Percentiles rank a stretch among this genome's conserved stretches.
Evolutionary conservation across 2,797 vertebrate genomes (phyloP).

Genomic region (Triplophysa bombifrons): DNA sequence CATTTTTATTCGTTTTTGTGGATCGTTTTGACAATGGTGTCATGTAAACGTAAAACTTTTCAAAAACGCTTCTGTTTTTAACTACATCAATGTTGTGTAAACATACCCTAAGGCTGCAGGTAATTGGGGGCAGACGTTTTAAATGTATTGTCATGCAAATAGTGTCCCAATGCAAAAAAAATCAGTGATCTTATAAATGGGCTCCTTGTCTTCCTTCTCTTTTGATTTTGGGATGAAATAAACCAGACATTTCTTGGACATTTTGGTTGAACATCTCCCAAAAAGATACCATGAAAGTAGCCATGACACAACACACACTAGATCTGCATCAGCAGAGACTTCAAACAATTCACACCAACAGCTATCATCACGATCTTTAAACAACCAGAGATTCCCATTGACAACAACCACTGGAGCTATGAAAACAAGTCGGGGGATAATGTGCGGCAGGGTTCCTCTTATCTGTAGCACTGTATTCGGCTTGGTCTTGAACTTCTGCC

Average conservation of each 20-base stretch:
- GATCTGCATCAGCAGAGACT: not conserved
- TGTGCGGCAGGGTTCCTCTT: constrained; percentile 36
- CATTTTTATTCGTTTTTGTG: too few species aligned
- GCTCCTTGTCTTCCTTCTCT: not conserved
- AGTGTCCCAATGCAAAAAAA: not conserved
- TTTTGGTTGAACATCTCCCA: too few species aligned
- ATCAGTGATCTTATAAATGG: not conserved
- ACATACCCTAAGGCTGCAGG: too few species aligned
- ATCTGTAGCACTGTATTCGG: constrained; percentile 26
- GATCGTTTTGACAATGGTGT: too few species aligned
- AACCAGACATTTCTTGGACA: too few species aligned
- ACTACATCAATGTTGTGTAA: too few species aligned
- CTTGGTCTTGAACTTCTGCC: constrained; percentile 3
- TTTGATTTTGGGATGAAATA: not conserved
- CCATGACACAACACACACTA: not conserved
- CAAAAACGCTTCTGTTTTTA: too few species aligned
- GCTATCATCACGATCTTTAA: constrained; percentile 7
- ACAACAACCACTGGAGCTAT: constrained; percentile 14
- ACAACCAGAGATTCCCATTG: not conserved
- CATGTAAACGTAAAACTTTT: too few species aligned
- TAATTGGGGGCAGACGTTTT: not conserved
- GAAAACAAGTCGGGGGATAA: constrained; percentile 15
- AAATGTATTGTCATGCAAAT: not conserved
- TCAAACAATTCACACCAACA: not conserved
- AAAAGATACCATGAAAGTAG: not conserved